phyloP scores from a whole-genome alignment of 2,888 invertebrate genomes.

The Nomada ferruginata region DNA sequence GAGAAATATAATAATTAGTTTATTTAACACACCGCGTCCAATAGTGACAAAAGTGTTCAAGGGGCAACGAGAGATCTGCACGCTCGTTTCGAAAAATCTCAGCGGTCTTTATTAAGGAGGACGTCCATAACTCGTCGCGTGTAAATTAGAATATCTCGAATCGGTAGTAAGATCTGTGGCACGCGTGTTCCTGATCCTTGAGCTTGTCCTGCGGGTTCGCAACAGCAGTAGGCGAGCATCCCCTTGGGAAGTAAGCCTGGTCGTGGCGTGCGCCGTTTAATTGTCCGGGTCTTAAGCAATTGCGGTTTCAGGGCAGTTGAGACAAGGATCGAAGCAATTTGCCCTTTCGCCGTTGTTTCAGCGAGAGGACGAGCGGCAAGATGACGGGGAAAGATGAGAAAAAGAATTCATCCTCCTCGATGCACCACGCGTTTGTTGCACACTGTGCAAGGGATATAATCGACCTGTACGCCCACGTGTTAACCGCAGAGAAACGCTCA shows the following conservation, averaged over 20 bases:
- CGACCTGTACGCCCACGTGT: constrained; percentile 74
- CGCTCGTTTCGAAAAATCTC: no score
- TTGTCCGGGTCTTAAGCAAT: constrained; percentile 71
- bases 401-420: constrained; percentile 46
- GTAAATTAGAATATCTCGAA: no score
- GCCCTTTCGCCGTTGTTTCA: constrained; percentile 54
- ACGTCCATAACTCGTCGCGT: no score
- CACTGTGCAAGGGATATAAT: constrained; percentile 37
- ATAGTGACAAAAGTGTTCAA: no score
- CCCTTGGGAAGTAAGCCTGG: constrained; percentile 36
- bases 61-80: no score
- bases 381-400: constrained; percentile 20
- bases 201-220: constrained; percentile 25
- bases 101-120: no score
- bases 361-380: constrained; percentile 17
- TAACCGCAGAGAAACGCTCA: constrained; percentile 76
- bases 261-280: constrained; percentile 67
- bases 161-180: neutral
- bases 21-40: no score
- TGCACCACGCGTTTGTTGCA: constrained; percentile 33
- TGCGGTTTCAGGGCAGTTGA: constrained; percentile 73
- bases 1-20: no score
- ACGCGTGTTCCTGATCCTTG: constrained; percentile 1
- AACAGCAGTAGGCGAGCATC: constrained; percentile 17
- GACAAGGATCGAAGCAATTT: constrained; percentile 74